phyloP scores from a whole-genome alignment of 2,113 vertebrate genomes.

The Hemiprocne comata region DNA sequence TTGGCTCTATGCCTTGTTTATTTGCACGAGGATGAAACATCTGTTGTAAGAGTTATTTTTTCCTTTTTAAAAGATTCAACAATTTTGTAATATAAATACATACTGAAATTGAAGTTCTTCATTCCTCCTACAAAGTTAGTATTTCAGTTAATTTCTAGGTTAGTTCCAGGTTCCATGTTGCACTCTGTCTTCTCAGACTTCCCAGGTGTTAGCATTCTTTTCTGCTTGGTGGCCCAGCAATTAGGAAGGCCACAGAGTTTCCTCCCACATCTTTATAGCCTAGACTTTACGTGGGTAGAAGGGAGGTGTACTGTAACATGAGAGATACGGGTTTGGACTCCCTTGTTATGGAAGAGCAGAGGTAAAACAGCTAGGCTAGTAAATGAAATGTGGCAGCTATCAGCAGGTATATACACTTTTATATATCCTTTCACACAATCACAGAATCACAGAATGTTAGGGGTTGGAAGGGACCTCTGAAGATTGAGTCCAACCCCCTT shows the following conservation, averaged over 20 bases:
- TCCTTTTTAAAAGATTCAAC: neutral
- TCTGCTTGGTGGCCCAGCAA: fast-evolving
- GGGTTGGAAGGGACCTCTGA: no score
- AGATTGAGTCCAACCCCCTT: no score
- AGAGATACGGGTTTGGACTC: neutral
- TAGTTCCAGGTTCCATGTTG: neutral
- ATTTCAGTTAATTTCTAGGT: neutral
- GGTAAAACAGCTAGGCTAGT: neutral
- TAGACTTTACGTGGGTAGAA: neutral
- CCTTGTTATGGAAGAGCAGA: neutral
- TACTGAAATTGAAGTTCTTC: neutral
- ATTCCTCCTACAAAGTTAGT: neutral
- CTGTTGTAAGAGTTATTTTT: neutral
- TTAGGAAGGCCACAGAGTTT: neutral
- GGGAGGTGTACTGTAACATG: neutral
- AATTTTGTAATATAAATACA: neutral
- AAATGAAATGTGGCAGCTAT: neutral
- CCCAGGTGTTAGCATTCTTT: neutral
- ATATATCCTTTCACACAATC: no score
- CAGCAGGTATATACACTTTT: neutral
- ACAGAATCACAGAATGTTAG: no score
- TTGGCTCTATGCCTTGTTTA: neutral
- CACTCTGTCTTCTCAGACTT: neutral
- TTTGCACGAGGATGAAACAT: neutral
- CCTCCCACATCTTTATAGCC: neutral